Percentiles rank a stretch among this genome's conserved stretches.
These are phyloP conservation scores for Drosophila maculinotata DNA, from an alignment of 2,888 invertebrate species.

Conservation along the genomic window DNA sequence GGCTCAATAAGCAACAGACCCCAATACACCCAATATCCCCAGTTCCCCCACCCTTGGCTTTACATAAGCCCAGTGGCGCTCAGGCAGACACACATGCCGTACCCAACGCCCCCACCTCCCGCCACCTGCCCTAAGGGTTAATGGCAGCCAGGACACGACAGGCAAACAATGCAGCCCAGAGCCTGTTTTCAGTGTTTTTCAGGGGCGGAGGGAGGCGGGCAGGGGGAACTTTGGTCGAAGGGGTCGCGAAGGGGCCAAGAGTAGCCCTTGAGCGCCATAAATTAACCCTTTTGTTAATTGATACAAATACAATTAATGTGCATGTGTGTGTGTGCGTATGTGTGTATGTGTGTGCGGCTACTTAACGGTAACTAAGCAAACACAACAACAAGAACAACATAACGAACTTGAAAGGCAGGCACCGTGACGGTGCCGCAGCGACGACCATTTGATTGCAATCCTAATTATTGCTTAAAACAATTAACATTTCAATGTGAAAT, in stretches of 20 bases:
- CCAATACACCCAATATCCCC: neutral
- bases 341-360: constrained; percentile 51
- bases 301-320: constrained; percentile 84
- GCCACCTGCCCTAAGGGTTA: constrained; percentile 63
- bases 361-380: constrained; percentile 81
- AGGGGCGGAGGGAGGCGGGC: neutral
- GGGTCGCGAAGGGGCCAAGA: constrained; percentile 22
- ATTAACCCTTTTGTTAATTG: constrained; percentile 85
- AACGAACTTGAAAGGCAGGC: constrained; percentile 34
- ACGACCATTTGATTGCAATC: constrained; percentile 76
- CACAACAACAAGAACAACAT: constrained; percentile 37
- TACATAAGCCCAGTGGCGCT: constrained; percentile 1
- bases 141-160: constrained; percentile 55
- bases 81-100: constrained; percentile 12
- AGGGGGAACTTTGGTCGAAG: constrained; percentile 5
- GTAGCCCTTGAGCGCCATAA: constrained; percentile 81
- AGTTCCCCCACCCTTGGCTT: neutral
- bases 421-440: constrained; percentile 46
- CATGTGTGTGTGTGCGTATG: constrained; percentile 17
- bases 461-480: constrained; percentile 81
- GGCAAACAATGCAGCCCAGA: constrained; percentile 64
- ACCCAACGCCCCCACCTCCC: neutral
- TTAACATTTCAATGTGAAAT: constrained; percentile 81
- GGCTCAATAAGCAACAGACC: constrained; percentile 13
- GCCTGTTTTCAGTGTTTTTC: neutral